Conservation (phyloP, 1,140 invertebrate species). For the Gonioctena quinquepunctata region DNA sequence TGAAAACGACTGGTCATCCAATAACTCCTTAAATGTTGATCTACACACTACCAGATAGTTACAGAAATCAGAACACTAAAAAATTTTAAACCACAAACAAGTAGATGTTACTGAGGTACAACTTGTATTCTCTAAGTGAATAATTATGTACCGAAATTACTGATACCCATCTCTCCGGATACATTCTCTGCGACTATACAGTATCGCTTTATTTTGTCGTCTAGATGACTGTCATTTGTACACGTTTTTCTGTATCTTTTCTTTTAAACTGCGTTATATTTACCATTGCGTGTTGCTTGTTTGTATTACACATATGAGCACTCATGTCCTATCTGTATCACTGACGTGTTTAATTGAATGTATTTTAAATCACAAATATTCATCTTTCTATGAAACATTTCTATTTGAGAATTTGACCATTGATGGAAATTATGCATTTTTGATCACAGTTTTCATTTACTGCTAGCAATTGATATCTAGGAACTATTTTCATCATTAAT, state of each 20-base stretch:
- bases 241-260: not conserved
- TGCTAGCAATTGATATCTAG: too few relatives aligned
- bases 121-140: too few relatives aligned
- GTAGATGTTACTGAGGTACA: too few relatives aligned
- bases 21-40: not conserved
- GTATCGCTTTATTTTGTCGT: not conserved
- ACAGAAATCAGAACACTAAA: not conserved
- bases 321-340: not conserved
- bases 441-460: too few relatives aligned
- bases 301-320: too few relatives aligned
- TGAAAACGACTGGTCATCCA: not conserved
- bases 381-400: too few relatives aligned
- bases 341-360: not conserved
- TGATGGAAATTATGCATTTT: too few relatives aligned
- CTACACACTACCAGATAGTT: not conserved
- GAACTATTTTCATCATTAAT: too few relatives aligned
- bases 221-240: not conserved
- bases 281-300: too few relatives aligned
- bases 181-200: not conserved
- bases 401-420: too few relatives aligned
- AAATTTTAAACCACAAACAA: not conserved
- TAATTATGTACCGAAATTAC: too few relatives aligned
- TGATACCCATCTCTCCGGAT: too few relatives aligned
- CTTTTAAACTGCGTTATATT: not conserved
- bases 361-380: not conserved